Evolutionary conservation across 2,113 vertebrate species (phyloP).

Genomic region (Perca schrenkii): DNA sequence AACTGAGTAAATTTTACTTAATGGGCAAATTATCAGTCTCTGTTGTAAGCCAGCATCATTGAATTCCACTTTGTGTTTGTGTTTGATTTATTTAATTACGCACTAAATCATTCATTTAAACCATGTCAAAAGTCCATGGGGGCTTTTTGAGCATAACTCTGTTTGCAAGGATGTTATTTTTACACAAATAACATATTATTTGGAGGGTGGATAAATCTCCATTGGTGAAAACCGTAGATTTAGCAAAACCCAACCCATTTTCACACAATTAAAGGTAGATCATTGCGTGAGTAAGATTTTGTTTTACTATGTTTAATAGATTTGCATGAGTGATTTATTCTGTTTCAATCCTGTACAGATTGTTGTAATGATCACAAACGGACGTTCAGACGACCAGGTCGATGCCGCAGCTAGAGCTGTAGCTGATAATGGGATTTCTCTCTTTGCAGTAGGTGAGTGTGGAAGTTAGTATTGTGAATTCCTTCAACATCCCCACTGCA

Average conservation of each 20-base stretch:
- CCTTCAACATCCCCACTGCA: conserved; percentile 55
- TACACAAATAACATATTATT: conserved; percentile 5
- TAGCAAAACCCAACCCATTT: not conserved
- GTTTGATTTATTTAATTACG: conserved; percentile 54
- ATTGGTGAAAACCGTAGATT: conserved; percentile 1
- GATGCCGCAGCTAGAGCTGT: conserved; percentile 80
- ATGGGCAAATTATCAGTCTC: conserved; percentile 58
- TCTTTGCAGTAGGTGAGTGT: conserved; percentile 89
- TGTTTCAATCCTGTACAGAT: conserved; percentile 78
- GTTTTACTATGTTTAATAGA: not conserved
- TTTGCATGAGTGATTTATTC: not conserved
- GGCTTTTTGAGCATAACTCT: conserved; percentile 23
- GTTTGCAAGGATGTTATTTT: conserved; percentile 17
- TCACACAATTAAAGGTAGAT: not conserved
- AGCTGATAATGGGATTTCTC: conserved; percentile 85
- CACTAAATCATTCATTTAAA: conserved; percentile 35
- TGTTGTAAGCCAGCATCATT: conserved; percentile 30
- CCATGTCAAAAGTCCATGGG: conserved; percentile 35
- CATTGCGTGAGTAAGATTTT: not conserved
- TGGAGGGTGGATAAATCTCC: conserved; percentile 16
- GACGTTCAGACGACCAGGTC: conserved; percentile 84
- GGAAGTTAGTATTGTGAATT: conserved; percentile 60
- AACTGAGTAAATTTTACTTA: conserved; percentile 56
- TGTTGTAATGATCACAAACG: conserved; percentile 87
- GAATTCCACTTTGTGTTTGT: conserved; percentile 45